Base-by-base conservation (phyloP, 2,888 invertebrate genomes). In the Coleophora flavipennella region DNA sequence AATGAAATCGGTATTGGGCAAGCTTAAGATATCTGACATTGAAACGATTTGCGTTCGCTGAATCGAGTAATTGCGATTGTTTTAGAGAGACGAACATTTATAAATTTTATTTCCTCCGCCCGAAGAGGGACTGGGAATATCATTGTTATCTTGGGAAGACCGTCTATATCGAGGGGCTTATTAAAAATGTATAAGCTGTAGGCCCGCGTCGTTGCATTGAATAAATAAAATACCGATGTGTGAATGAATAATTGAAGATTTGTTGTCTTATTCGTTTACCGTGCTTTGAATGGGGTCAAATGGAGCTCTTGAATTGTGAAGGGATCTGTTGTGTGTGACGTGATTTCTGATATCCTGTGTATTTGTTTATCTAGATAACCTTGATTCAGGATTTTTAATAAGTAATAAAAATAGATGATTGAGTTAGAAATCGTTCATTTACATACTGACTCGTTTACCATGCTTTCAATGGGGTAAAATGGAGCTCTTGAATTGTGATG, bases 1-100 rank as follows among this genome's bases (percentile, higher is more conserved):
- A 39, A 36, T 13, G 36, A 59, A 53, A 62, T 64, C 58, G 57
- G 57, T 58, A 55, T 58, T 62, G 55, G 58, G 55, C 48, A 52
- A 59, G 66, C 65, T 65, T 65, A 66, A 54, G 55, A 68, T 60
- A 54, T 53, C 55, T 58, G 59, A 69, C 68, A 68, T 54, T 58
- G 59, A 69, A 69, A 68, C 70, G 70, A 68, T 73, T 73, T 67
- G 64, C 55, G 72, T 62, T 70, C 76, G 73, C 62, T 67, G 70
- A 63, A 52, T 68, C 76, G 69, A 61, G 63, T 75, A 70, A 77
- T 76, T 72, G 73, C 67, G 63, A 66, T 63, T 62, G 67, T 69
- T 68, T 20, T 20, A 20, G 20, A 3, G 20, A 20, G 20, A 20
- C 57, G 55, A 57, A 53, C 56, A 60, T 66, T 55, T 45, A 59